A percentile compares a stretch with the other conserved stretches of the same genome.
These are phyloP conservation scores for Myotis planiceps DNA, from an alignment of 2,797 vertebrate species.

Conservation along the genomic window DNA sequence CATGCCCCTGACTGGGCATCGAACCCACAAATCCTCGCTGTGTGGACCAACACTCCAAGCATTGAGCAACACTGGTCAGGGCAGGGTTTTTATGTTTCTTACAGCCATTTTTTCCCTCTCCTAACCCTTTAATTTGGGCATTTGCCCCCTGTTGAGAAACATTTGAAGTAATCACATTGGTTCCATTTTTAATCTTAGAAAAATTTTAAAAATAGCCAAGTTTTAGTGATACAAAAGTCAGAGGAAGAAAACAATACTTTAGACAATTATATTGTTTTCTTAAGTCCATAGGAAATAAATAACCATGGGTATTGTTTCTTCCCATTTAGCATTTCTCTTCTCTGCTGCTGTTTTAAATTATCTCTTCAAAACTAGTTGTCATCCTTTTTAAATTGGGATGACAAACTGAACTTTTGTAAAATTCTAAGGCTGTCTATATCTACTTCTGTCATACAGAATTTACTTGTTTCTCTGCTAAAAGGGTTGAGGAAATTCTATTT, in stretches of 20 bases:
- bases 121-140: constrained; percentile 8
- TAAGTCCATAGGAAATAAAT: constrained; percentile 10
- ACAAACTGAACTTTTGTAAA: constrained; percentile 31
- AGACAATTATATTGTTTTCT: neutral
- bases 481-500: constrained; percentile 4
- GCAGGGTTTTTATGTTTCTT: neutral
- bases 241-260: neutral
- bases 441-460: neutral
- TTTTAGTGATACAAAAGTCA: constrained; percentile 6
- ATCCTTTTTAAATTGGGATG: neutral
- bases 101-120: neutral
- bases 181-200: neutral
- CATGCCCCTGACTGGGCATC: too few species aligned
- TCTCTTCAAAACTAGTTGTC: neutral
- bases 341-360: neutral
- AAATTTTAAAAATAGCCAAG: neutral
- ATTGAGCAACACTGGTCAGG: too few species aligned
- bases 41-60: too few species aligned
- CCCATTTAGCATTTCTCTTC: neutral
- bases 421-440: neutral
- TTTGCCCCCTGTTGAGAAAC: constrained; percentile 17
- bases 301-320: neutral
- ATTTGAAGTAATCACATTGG: neutral
- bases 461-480: neutral
- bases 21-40: too few species aligned